Evolutionary conservation across 2,113 vertebrate genomes (phyloP).

Genomic region (Prietella phreatophila): DNA sequence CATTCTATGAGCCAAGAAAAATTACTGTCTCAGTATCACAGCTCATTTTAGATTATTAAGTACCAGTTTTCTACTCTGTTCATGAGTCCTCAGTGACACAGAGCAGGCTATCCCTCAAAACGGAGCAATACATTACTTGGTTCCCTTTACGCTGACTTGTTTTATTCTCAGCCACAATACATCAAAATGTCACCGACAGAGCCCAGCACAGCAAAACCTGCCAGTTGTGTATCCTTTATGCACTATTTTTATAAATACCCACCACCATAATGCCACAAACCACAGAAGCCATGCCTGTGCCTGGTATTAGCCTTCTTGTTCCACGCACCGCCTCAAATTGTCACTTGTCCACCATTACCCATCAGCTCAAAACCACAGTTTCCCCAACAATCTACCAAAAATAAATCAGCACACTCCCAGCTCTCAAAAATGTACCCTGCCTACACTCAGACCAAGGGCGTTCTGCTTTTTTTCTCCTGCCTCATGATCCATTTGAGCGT

Average conservation of each 20-base stretch:
- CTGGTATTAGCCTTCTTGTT: slow-evolving; percentile 26
- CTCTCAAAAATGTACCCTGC: slow-evolving; percentile 36
- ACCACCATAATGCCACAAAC: slow-evolving; percentile 42
- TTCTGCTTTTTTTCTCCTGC: not conserved
- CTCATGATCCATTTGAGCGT: slow-evolving; percentile 38
- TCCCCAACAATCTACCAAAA: slow-evolving; percentile 36
- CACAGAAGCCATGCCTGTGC: slow-evolving; percentile 40
- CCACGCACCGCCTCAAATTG: slow-evolving; percentile 4
- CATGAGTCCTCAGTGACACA: slow-evolving; percentile 23
- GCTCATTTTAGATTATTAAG: slow-evolving; percentile 18
- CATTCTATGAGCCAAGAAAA: slow-evolving; percentile 12
- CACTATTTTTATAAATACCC: slow-evolving; percentile 30
- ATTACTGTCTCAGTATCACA: not conserved
- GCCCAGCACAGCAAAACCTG: slow-evolving; percentile 14
- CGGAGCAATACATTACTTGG: not conserved
- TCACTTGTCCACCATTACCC: slow-evolving; percentile 36
- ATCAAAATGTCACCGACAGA: slow-evolving; percentile 44
- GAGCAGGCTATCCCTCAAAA: not conserved
- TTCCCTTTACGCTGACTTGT: slow-evolving; percentile 23
- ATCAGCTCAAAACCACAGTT: slow-evolving; percentile 51
- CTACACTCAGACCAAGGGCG: not conserved
- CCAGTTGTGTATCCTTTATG: slow-evolving; percentile 11
- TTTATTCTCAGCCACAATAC: slow-evolving; percentile 55
- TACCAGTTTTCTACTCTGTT: slow-evolving; percentile 20
- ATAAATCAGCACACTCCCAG: slow-evolving; percentile 43